phyloP scores from a whole-genome alignment of 2,888 invertebrate genomes.

The Rotaria sp. region DNA sequence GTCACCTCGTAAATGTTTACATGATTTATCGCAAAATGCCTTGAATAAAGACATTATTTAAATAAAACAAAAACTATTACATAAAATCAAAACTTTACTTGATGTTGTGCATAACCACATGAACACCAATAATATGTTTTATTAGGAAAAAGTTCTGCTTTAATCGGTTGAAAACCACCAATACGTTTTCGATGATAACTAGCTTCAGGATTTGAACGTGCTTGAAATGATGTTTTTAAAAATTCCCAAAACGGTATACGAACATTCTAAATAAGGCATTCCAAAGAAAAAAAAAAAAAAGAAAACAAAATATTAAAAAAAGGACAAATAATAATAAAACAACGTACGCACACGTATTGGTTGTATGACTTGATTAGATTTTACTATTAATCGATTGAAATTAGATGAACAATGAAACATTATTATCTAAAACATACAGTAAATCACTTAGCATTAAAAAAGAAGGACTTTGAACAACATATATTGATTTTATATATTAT shows the following conservation, averaged over 20 bases:
- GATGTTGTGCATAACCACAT: background rate
- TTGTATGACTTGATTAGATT: background rate
- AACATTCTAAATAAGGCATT: background rate
- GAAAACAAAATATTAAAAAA: background rate
- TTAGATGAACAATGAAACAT: background rate
- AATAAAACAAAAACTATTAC: too few species aligned
- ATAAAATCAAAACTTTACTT: background rate
- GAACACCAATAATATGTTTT: background rate
- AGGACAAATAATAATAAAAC: background rate
- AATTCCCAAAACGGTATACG: constrained; percentile 1
- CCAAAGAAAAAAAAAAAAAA: background rate
- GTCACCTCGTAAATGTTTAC: background rate
- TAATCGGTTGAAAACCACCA: background rate
- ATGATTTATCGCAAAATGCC: background rate
- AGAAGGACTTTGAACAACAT: background rate
- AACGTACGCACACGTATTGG: constrained; percentile 9
- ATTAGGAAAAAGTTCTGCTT: background rate
- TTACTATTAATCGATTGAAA: background rate
- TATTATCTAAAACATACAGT: background rate
- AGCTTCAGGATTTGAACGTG: constrained; percentile 1
- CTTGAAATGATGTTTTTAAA: background rate
- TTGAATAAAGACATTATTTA: background rate
- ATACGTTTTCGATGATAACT: background rate
- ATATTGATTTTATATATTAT: background rate
- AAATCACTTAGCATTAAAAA: background rate